Evolutionary conservation across 2,797 vertebrate species (phyloP).

Genomic region (Notoglanidium macrostoma): DNA sequence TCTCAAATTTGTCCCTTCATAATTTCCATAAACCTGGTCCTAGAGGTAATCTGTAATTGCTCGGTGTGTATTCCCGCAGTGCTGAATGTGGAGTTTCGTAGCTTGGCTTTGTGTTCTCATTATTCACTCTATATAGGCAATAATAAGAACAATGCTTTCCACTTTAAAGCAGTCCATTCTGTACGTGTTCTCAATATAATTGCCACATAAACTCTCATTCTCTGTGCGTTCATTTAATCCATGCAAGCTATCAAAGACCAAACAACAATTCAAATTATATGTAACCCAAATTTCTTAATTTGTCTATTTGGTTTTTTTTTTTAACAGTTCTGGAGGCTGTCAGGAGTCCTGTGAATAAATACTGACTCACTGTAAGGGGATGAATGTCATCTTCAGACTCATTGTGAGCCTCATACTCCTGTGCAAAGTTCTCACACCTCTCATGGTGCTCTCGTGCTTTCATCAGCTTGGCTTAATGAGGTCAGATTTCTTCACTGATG

Average conservation of each 20-base stretch:
- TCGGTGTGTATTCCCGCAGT: neutral
- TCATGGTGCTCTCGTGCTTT: no score
- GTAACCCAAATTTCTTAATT: no score
- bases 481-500: neutral
- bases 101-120: conserved; percentile 2
- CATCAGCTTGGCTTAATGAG: no score
- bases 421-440: no score
- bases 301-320: no score
- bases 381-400: no score
- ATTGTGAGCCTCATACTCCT: no score
- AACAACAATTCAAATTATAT: neutral
- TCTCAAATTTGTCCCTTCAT: neutral
- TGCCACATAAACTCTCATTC: neutral
- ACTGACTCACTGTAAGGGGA: neutral
- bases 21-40: no score
- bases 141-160: neutral
- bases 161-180: neutral
- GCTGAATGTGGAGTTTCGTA: neutral
- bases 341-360: neutral
- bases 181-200: neutral
- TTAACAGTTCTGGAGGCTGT: no score
- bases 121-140: neutral
- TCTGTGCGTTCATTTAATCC: neutral
- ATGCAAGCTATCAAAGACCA: neutral
- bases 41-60: neutral